Conservation (phyloP, 2,797 vertebrate genomes). For the Hyperoplus immaculatus region DNA sequence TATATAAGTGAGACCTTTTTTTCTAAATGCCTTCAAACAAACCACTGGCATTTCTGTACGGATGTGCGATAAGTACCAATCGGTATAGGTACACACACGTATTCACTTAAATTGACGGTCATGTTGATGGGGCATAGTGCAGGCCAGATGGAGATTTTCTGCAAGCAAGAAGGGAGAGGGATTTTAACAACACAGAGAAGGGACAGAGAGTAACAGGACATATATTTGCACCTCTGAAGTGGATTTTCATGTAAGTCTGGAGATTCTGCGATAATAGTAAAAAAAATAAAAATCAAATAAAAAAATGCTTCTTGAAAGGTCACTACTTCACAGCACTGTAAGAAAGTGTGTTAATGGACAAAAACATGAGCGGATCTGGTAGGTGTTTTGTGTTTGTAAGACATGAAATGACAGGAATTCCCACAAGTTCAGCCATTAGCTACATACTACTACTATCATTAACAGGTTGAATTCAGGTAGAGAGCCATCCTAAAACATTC, state of each 20-base stretch:
- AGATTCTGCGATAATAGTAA: conserved; percentile 23
- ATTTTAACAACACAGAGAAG: background rate
- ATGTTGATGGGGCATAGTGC: background rate
- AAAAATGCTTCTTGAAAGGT: conserved; percentile 65
- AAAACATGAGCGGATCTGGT: background rate
- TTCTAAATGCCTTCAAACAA: background rate
- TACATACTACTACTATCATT: no score
- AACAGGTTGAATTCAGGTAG: no score
- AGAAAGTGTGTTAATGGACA: conserved; percentile 55
- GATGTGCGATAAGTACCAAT: background rate
- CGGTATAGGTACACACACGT: background rate
- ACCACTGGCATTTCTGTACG: background rate
- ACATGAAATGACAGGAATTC: conserved; percentile 5
- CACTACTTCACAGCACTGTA: conserved; percentile 35
- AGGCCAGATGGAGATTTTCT: background rate
- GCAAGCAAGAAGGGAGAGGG: background rate
- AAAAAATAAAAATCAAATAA: background rate
- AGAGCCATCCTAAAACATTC: no score
- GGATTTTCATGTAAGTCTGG: conserved; percentile 59
- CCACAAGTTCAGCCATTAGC: background rate
- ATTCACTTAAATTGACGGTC: background rate
- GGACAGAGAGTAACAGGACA: conserved; percentile 10
- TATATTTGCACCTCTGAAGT: conserved; percentile 56
- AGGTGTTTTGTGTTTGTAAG: conserved; percentile 11
- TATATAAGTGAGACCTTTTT: background rate